phyloP scores from a whole-genome alignment of 2,113 vertebrate genomes.

The Alaudala cheleensis region DNA sequence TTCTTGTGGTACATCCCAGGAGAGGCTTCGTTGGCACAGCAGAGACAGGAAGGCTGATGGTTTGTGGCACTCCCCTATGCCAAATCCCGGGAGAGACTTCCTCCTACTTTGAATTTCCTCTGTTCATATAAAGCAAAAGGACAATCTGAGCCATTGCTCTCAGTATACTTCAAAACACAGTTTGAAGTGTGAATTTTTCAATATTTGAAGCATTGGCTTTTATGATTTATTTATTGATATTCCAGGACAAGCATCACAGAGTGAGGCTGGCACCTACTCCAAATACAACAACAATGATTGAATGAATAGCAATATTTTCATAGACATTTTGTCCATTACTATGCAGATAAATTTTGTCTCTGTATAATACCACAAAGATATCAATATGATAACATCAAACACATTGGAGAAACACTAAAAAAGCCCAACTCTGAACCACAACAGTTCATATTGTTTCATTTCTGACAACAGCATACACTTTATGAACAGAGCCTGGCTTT shows the following conservation, averaged over 20 bases:
- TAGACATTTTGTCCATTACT: background rate
- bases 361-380: background rate
- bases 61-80: slow-evolving; percentile 45
- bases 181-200: slow-evolving; percentile 68
- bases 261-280: slow-evolving; percentile 18
- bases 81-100: slow-evolving; percentile 32
- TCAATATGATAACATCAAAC: background rate
- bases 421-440: background rate
- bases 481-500: slow-evolving; percentile 39
- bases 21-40: slow-evolving; percentile 33
- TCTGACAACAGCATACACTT: background rate
- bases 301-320: slow-evolving; percentile 10
- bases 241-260: slow-evolving; percentile 38
- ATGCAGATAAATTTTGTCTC: background rate
- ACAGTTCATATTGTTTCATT: slow-evolving; percentile 40
- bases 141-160: slow-evolving; percentile 57
- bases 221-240: slow-evolving; percentile 72
- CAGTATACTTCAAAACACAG: slow-evolving; percentile 62
- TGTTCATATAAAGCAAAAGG: slow-evolving; percentile 56
- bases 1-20: slow-evolving; percentile 34
- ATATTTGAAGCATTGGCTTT: slow-evolving; percentile 66
- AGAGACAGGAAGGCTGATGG: slow-evolving; percentile 51
- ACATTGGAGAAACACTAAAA: background rate
- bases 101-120: slow-evolving; percentile 63
- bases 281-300: background rate